phyloP scores from a whole-genome alignment of 37 sponge, comb jelly and placozoan genomes.

The Aplysina aerophoba region DNA sequence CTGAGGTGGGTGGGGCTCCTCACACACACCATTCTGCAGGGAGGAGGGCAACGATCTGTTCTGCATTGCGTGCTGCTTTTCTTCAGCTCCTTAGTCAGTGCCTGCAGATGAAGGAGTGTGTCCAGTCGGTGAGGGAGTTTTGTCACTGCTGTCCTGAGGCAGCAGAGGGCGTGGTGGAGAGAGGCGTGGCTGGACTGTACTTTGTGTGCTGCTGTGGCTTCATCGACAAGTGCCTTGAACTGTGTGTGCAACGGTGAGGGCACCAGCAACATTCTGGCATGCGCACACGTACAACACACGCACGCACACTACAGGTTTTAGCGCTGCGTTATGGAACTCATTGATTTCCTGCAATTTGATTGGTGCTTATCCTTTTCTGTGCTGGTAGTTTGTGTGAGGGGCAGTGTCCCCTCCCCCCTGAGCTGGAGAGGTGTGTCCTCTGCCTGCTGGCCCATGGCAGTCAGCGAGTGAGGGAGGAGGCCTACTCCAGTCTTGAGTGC shows the following conservation, averaged over 20 bases:
- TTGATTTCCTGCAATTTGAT: too few relatives aligned
- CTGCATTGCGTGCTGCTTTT: not conserved
- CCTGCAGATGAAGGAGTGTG: not conserved
- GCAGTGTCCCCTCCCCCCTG: constrained; percentile 23
- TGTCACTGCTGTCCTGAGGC: not conserved
- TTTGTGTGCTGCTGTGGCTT: constrained; percentile 40
- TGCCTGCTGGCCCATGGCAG: constrained; percentile 6
- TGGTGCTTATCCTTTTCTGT: too few relatives aligned
- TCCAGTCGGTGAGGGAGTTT: constrained; percentile 34
- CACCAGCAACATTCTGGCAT: too few relatives aligned
- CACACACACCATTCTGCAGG: not conserved
- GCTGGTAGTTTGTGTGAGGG: constrained; percentile 5
- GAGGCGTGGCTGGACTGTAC: constrained; percentile 37
- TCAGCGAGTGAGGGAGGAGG: constrained; percentile 15
- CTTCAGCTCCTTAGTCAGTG: constrained; percentile 23
- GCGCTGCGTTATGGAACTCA: too few relatives aligned
- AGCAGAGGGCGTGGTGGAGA: constrained; percentile 8
- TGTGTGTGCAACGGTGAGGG: constrained; percentile 7
- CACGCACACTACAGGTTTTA: not conserved
- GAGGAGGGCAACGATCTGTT: not conserved
- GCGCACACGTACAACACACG: not conserved
- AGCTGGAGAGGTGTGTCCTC: not conserved
- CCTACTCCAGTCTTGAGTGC: not conserved
- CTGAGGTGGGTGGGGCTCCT: not conserved
- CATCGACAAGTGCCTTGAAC: constrained; percentile 24